phyloP scores from a whole-genome alignment of 2,797 vertebrate species.

The Gila robusta region DNA sequence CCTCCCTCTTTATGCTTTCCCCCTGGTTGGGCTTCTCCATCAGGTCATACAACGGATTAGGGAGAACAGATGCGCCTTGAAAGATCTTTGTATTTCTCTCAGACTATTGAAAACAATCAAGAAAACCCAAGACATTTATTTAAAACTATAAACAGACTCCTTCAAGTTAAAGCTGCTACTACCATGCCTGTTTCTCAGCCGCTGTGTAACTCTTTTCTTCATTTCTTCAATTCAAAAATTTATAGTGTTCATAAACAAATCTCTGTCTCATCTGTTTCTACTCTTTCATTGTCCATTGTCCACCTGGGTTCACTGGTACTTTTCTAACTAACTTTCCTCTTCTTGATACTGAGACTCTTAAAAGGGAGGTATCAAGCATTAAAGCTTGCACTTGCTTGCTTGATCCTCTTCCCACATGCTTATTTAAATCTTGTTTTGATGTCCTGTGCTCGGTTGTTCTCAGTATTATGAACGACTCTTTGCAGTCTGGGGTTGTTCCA shows the following conservation, averaged over 20 bases:
- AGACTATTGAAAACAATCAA: too few relatives aligned
- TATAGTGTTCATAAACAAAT: neutral
- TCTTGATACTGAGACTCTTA: neutral
- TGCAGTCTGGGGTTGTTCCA: neutral
- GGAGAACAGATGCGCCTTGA: too few relatives aligned
- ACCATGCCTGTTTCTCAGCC: neutral
- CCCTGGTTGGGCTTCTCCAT: too few relatives aligned
- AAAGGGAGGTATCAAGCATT: neutral
- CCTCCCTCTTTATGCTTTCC: too few relatives aligned
- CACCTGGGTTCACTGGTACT: neutral
- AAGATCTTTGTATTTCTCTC: too few relatives aligned
- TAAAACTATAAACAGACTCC: too few relatives aligned
- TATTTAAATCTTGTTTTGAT: neutral
- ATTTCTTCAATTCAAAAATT: neutral
- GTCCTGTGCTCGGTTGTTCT: neutral
- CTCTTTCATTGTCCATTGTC: too few relatives aligned
- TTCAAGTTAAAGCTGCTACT: too few relatives aligned
- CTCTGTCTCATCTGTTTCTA: neutral
- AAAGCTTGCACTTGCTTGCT: neutral
- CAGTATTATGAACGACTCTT: neutral
- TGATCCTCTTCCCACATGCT: neutral
- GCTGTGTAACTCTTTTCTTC: neutral
- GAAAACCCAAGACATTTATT: too few relatives aligned
- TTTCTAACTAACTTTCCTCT: neutral
- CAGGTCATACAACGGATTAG: too few relatives aligned